These are phyloP conservation scores for Drosophila paracracens DNA, from an alignment of 2,888 invertebrate species.

Conservation along the genomic window DNA sequence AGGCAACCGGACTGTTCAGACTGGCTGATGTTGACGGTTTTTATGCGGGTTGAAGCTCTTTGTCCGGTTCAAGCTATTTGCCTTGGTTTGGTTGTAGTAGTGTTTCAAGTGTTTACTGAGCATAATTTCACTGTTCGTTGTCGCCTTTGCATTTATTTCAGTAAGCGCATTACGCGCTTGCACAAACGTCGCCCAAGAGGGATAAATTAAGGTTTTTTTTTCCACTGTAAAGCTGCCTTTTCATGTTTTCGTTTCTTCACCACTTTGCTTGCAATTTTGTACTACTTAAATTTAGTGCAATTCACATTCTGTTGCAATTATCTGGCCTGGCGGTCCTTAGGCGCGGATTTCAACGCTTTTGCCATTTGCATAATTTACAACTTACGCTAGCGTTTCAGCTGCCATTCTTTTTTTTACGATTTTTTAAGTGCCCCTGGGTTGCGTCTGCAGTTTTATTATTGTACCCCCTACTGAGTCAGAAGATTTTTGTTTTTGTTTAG, in stretches of 20 bases:
- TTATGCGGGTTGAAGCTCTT: slow-evolving; percentile 24
- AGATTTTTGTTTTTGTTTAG: slow-evolving; percentile 22
- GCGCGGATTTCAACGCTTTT: slow-evolving; percentile 68
- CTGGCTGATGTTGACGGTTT: slow-evolving; percentile 36
- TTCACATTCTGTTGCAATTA: slow-evolving; percentile 70
- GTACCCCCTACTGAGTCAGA: not conserved
- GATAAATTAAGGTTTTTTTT: slow-evolving; percentile 19
- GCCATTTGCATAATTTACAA: slow-evolving; percentile 75
- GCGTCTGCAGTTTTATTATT: slow-evolving; percentile 26
- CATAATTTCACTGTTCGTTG: slow-evolving; percentile 66
- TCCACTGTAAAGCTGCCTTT: slow-evolving; percentile 25
- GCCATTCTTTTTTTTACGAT: slow-evolving; percentile 55
- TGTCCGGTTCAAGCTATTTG: slow-evolving; percentile 31
- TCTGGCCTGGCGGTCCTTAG: slow-evolving; percentile 64
- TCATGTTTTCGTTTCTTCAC: slow-evolving; percentile 3
- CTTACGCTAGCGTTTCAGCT: slow-evolving; percentile 35
- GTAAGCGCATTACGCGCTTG: slow-evolving; percentile 72
- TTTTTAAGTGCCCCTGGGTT: slow-evolving; percentile 63
- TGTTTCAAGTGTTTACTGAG: slow-evolving; percentile 68
- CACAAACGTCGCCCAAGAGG: slow-evolving; percentile 29
- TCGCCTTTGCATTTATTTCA: slow-evolving; percentile 71
- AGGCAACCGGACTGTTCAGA: slow-evolving; percentile 12
- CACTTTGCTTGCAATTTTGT: slow-evolving; percentile 60
- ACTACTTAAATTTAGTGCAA: slow-evolving; percentile 57
- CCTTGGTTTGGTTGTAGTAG: slow-evolving; percentile 41